phyloP scores from a whole-genome alignment of 2,797 vertebrate species.

The Pampus argenteus region DNA sequence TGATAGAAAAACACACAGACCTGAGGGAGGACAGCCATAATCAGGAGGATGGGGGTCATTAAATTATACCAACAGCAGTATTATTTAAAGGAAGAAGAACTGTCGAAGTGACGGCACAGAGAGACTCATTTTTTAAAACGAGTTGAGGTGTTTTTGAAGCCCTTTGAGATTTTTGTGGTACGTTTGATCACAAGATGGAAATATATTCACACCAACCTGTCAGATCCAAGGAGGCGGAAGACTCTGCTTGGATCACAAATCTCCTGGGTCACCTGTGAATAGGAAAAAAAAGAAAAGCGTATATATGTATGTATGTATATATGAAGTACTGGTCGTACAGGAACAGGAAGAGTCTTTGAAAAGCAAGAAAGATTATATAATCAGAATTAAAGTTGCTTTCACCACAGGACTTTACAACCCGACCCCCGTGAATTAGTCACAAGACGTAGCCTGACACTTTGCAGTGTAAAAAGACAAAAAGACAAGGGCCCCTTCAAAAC shows the following conservation, averaged over 20 bases:
- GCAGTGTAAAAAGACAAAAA: slow-evolving; percentile 17
- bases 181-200: slow-evolving; percentile 1
- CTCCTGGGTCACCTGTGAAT: slow-evolving; percentile 87
- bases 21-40: slow-evolving; percentile 36
- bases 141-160: not conserved
- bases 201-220: slow-evolving; percentile 80
- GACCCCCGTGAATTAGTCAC: too few relatives aligned
- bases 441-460: slow-evolving; percentile 43
- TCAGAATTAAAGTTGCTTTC: not conserved
- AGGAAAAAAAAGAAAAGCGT: slow-evolving; percentile 16
- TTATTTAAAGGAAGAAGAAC: not conserved
- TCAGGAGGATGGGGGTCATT: not conserved
- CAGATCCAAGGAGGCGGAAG: slow-evolving; percentile 88
- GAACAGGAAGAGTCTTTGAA: not conserved
- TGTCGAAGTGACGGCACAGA: too few relatives aligned
- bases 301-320: not conserved
- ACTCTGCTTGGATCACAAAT: slow-evolving; percentile 88
- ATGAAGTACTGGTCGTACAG: not conserved
- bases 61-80: not conserved
- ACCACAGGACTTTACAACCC: not conserved
- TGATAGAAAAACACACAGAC: slow-evolving; percentile 44
- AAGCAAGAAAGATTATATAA: not conserved
- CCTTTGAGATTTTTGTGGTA: not conserved
- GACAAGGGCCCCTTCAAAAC: slow-evolving; percentile 30
- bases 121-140: not conserved